A percentile compares a stretch with the other conserved stretches of the same genome.
Conservation (phyloP, 2,888 invertebrate species). For the Coelopa pilipes region DNA sequence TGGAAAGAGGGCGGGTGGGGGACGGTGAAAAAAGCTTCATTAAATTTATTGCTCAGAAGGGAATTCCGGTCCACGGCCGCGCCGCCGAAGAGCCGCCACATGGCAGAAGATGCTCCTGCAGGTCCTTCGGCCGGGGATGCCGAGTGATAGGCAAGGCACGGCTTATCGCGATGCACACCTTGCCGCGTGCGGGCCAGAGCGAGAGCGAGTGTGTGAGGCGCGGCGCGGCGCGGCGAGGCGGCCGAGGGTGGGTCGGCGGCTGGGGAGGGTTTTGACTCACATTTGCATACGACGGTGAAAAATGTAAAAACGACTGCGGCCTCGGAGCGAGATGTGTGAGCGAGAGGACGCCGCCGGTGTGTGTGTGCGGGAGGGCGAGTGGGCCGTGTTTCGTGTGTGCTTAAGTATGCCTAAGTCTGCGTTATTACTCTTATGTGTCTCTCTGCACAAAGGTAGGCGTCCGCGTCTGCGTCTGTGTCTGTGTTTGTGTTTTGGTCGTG, state of each 20-base stretch:
- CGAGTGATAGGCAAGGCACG: background rate
- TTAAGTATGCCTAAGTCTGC: slow-evolving; percentile 26
- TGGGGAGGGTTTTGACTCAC: slow-evolving; percentile 22
- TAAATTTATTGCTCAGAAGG: slow-evolving; percentile 31
- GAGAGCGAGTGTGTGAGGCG: background rate
- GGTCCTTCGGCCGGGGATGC: background rate
- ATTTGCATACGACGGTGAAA: background rate
- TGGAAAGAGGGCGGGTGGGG: background rate
- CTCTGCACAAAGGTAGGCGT: no score
- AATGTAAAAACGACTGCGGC: background rate
- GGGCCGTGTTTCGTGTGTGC: background rate
- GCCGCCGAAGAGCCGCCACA: slow-evolving; percentile 16
- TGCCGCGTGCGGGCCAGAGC: background rate
- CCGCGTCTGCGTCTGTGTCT: slow-evolving; percentile 2
- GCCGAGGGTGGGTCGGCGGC: background rate
- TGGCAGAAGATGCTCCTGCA: slow-evolving; percentile 14
- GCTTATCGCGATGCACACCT: slow-evolving; percentile 29
- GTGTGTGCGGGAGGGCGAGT: background rate
- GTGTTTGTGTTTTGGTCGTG: no score
- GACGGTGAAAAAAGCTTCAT: slow-evolving; percentile 21
- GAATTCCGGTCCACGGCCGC: slow-evolving; percentile 9
- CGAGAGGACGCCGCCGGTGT: background rate
- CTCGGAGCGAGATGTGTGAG: no score
- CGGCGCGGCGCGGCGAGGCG: background rate
- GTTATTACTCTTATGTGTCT: slow-evolving; percentile 17